Base-by-base conservation (phyloP, 2,888 invertebrate species). In the Thelaira solivaga region DNA sequence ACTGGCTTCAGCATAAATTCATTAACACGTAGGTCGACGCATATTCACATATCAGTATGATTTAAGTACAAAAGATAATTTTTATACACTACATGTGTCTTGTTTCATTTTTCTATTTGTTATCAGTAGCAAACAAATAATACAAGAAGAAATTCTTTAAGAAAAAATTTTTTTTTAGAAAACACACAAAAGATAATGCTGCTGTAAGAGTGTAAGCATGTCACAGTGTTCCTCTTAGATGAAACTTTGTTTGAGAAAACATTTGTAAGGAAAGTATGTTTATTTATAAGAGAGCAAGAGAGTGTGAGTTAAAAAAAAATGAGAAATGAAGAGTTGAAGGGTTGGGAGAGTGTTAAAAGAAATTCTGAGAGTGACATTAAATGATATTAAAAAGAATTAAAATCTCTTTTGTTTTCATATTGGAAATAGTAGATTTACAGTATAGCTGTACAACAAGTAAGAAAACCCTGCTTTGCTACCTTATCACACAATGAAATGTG, bases 91-190 rank as follows among this genome's bases (percentile, higher is more conserved):
- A n/a, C n/a, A n/a, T n/a, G n/a, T n/a, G n/a, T n/a, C n/a, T n/a
- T n/a, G n/a, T n/a, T n/a, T n/a, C n/a, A n/a, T n/a, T n/a, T n/a
- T n/a, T 31, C n/a, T 36, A 47, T 4, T 59, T 29, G 20, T 74
- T 68, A 68, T 59, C 59, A 53, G 26, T 16, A 20, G 45, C 59
- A 53, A 69, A 36, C 57, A 75, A 45, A 74, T 34, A 53, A 13
- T n/a, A n/a, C n/a, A 11, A 26, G 13, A 51, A 20, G 45, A 75
- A 74, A 41, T 18, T 57, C 39, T 13, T 10, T 31, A 41, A 71
- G 51, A 62, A 31, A 47, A 41, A 34, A 31, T 41, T 4, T n/a
- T n/a, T n/a, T n/a, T n/a, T n/a, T 51, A 16, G 29, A 31, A 16
- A 45, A 67, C 31, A 39, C 16, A 39, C 11, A 36, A 22, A 49